phyloP scores from a whole-genome alignment of 1,140 invertebrate genomes.

The Drosophila grimshawi region DNA sequence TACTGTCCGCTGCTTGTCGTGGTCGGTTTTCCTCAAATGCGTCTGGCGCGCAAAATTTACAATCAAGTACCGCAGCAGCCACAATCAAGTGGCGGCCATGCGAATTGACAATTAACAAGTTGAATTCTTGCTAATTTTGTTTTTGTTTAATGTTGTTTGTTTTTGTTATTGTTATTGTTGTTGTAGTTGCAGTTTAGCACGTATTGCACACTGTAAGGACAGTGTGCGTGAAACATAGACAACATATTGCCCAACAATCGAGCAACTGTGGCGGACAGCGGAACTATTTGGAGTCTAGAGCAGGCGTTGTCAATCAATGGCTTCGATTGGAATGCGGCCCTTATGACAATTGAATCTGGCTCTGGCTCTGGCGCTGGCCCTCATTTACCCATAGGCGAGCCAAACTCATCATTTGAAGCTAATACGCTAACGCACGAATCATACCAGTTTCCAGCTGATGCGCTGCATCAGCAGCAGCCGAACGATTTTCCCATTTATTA shows the following conservation, averaged over 20 bases:
- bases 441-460: neutral
- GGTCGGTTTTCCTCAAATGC: neutral
- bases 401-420: neutral
- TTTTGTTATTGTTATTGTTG: neutral
- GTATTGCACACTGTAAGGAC: constrained; percentile 27
- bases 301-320: constrained; percentile 17
- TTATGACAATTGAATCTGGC: constrained; percentile 30
- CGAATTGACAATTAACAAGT: neutral
- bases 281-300: constrained; percentile 33
- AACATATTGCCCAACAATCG: constrained; percentile 36
- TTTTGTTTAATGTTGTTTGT: neutral
- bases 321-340: constrained; percentile 11
- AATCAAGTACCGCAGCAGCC: neutral
- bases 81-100: constrained; percentile 6
- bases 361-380: constrained; percentile 4
- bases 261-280: constrained; percentile 36
- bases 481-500: neutral
- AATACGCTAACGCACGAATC: neutral
- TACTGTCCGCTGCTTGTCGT: neutral
- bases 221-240: constrained; percentile 31
- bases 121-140: neutral
- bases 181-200: neutral
- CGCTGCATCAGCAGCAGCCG: neutral
- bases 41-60: constrained; percentile 26
- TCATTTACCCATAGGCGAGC: neutral